Percentiles rank a stretch among this genome's conserved stretches.
Evolutionary conservation across 2,113 vertebrate genomes (phyloP).

Genomic region (Copsychus sechellarum): DNA sequence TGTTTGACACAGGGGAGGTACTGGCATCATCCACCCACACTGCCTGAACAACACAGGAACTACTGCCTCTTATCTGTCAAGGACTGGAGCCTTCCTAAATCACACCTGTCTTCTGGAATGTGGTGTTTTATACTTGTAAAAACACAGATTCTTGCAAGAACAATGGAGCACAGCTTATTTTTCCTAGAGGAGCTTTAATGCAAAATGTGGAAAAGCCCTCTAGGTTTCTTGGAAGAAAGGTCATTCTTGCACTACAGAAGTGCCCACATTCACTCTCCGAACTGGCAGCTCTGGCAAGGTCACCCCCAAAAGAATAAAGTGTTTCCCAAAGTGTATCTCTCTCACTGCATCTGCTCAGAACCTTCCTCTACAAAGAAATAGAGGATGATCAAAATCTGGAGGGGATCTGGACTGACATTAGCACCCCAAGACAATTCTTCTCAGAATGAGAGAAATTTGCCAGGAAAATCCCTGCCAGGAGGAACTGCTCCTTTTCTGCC

Average conservation of each 20-base stretch:
- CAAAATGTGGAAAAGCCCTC: neutral
- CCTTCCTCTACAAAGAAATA: neutral
- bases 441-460: neutral
- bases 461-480: neutral
- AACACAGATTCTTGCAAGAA: neutral
- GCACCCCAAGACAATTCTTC: neutral
- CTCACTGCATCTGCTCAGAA: neutral
- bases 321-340: neutral
- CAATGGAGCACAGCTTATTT: neutral
- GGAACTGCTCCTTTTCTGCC: neutral
- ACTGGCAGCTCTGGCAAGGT: neutral
- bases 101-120: slow-evolving; percentile 35
- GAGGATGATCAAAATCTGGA: neutral
- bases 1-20: neutral
- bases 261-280: neutral
- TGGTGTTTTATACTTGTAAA: neutral
- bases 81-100: neutral
- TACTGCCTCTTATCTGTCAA: neutral
- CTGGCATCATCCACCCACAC: neutral
- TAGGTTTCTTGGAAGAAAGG: neutral
- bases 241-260: neutral
- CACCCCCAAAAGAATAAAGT: neutral
- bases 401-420: neutral
- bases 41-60: neutral
- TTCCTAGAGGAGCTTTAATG: neutral